Percentiles rank a stretch among this genome's conserved stretches.
Conservation (phyloP, 1,140 invertebrate species). For the Nephila pilipes region DNA sequence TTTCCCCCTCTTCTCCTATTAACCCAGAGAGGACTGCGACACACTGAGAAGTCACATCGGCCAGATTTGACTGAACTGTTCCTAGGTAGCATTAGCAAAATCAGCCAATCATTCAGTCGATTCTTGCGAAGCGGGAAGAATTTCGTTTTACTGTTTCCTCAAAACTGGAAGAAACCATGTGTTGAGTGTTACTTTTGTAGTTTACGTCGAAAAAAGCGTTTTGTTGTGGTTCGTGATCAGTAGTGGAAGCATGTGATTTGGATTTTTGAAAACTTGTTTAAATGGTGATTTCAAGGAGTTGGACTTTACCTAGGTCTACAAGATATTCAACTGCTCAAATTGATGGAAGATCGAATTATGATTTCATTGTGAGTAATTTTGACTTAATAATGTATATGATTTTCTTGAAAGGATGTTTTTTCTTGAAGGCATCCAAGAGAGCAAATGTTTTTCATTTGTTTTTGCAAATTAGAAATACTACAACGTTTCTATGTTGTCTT, state of each 20-base stretch:
- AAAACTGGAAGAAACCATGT: neutral
- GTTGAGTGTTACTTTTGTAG: neutral
- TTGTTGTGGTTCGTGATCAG: neutral
- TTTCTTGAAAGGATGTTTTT: neutral
- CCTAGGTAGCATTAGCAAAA: neutral
- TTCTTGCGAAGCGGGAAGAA: neutral
- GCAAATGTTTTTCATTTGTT: too few relatives aligned
- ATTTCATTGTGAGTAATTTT: constrained; percentile 70
- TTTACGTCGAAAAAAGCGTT: neutral
- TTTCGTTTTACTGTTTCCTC: neutral
- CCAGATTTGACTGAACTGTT: neutral
- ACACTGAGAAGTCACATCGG: neutral
- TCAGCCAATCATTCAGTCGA: constrained; percentile 34
- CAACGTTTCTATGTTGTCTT: too few relatives aligned
- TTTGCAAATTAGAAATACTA: too few relatives aligned
- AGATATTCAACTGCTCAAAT: neutral
- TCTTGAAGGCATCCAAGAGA: too few relatives aligned
- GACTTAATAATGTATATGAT: neutral
- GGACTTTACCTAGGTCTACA: constrained; percentile 49
- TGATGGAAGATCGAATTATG: constrained; percentile 45
- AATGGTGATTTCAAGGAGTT: constrained; percentile 67
- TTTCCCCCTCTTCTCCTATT: constrained; percentile 12
- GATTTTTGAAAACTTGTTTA: neutral
- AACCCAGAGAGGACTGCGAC: constrained; percentile 31
- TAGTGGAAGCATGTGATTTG: neutral